Base-by-base conservation (phyloP, 2,888 invertebrate genomes). In the Amphiduros pacificus region DNA sequence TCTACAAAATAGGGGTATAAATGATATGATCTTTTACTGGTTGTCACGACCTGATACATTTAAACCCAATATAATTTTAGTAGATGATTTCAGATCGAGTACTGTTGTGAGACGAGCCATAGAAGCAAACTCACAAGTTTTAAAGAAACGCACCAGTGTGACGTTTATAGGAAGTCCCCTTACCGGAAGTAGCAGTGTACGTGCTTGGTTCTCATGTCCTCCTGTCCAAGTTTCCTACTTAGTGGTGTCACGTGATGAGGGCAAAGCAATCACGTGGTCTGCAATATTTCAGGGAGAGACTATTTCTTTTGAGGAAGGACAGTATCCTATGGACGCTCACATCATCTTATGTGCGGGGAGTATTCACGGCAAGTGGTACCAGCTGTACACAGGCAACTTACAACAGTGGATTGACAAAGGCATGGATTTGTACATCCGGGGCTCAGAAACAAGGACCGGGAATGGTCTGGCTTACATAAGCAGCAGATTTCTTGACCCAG, bases 371-470 rank as follows among this genome's bases (percentile, higher is more conserved):
- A 44, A 17, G n/a, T 44, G 44, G 44, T 44, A 20, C n/a, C 44
- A 44, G 44, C 22, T 44, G 44, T 44, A 44, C 22, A 44, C 44
- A n/a, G 44, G 44, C n/a, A 44, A 44, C 22, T 22, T 44, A 6
- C 44, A 44, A 20, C 44, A 44, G n/a, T 44, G 44, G 44, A 44
- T 44, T n/a, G 44, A 44, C 44, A 44, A 22, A 44, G 44, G 44
- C 5, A n/a, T 20, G 6, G 44, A 44, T 22, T 22, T 44, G 9
- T 44, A 44, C 44, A 44, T 44, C 44, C 44, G 44, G 44, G 44
- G 20, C n/a, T 44, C 44, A 20, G 44, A 44, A 22, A 44, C n/a
- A n/a, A 44, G 44, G n/a, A 44, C n/a, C 44, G 44, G 44, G 5
- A 44, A 22, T n/a, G 44, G 44, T 44, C 20, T 44, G n/a, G 44